Conservation (phyloP, 2,113 vertebrate genomes). For the Cariama cristata region DNA sequence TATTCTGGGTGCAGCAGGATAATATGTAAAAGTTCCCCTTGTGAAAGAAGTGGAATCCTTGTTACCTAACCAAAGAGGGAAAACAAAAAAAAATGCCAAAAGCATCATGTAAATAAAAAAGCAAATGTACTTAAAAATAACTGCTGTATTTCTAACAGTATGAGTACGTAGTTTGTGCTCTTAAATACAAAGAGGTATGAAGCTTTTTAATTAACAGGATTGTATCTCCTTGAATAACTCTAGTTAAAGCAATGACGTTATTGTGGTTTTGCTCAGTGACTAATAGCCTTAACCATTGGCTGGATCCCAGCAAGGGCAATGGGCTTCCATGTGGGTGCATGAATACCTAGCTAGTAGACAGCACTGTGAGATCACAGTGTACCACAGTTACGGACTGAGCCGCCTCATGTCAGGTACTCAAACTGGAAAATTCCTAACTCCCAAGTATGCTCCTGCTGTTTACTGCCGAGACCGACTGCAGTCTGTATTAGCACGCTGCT, state of each 20-base stretch:
- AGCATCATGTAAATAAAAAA: neutral
- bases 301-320: neutral
- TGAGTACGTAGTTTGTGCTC: neutral
- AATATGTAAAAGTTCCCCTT: neutral
- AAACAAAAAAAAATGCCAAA: neutral
- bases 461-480: neutral
- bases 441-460: neutral
- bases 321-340: rapidly evolving
- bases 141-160: neutral
- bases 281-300: neutral
- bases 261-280: neutral
- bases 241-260: neutral
- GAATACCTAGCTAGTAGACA: neutral
- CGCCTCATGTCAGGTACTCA: neutral
- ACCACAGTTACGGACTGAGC: neutral
- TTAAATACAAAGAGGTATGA: neutral
- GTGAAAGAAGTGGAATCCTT: neutral
- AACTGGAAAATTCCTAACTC: neutral
- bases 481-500: neutral
- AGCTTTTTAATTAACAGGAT: neutral
- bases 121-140: neutral
- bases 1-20: neutral
- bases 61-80: conserved; percentile 18
- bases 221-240: neutral
- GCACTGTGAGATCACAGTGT: neutral